Base-by-base conservation (phyloP, 2,113 vertebrate species). In the Bungarus multicinctus region DNA sequence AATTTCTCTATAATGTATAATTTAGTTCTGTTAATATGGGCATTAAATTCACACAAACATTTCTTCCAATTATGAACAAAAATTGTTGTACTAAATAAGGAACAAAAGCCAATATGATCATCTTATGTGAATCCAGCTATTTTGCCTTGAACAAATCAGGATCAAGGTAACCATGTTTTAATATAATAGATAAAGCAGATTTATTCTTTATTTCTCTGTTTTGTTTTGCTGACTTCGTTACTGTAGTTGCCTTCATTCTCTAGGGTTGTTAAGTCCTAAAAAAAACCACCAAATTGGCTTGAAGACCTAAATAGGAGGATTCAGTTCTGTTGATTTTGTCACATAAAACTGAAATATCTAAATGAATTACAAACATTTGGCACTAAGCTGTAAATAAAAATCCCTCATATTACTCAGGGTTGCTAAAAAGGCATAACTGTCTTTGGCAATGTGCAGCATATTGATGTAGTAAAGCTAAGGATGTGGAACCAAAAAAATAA, bases 391-490 rank as follows among this genome's bases (percentile, higher is more conserved):
- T 81, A 81, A 81, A 81, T 43, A 81, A 81, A 81, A 52, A 55
- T 58, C 87, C 53, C n/a, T 60, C 91, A 25, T 91, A 88, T 91
- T 90, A 93, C 34, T 81, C 90, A 89, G 87, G 87, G 69, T 94
- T 94, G 92, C 47, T 91, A 91, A 92, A 8, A 91, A 43, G 74
- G 74, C 57, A 93, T 53, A 89, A 93, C 89, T 25, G 47, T 47
- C 43, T 69, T 43, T 88, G 43, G 88, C 91, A 89, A 25, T 12
- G 18, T 90, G 52, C 34, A 89, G 22, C 55, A 85, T 50, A 54
- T 85, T 81, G 52, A 89, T 60, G 43, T 85, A 93, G 30, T 55
- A 60, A 91, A 91, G 64, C 23, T 34, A 95, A 88, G 88, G 18
- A 22, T 39, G 10, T 43, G 43, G 47, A 93, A 64, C 52, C 93